Base-by-base conservation (phyloP, 92 coral and sea anemone genomes). In the Actinernus sp. region DNA sequence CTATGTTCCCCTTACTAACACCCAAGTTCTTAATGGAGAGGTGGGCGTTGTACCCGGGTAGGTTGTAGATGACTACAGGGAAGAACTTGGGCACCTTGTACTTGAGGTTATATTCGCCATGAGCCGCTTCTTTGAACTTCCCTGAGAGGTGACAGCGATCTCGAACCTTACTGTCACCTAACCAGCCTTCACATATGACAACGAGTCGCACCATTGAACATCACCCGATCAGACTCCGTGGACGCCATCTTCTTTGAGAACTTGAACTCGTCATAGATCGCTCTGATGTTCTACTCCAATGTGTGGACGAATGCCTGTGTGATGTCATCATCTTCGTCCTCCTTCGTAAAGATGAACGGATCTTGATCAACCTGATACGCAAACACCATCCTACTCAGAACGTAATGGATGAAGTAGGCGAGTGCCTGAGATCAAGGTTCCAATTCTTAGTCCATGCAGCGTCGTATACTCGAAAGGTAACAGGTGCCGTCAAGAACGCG, bases 61-160 rank as follows among this genome's bases (percentile, higher is more conserved):
- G 56, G 23, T 78, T 78, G 65, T 85, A 86, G 37, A 78, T 57
- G 36, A 78, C 29, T 1, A 78, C 86, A 9, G 86, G 91, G 17
- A 49, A 23, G 49, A 85, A 77, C 28, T 64, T 56, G 17, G 91
- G 87, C 2, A 48, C 27, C 31, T 20, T 78, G 29, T 28, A 57
- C 3, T 60, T 20, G 1, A 86, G 26, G 27, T 78, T 85, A 12
- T 82, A 78, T 8, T 0, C 0, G 22, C 64, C 58, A 31, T 78
- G 85, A 6, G 91, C 85, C 0, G 73, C 81, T 0, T 85, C 85
- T 27, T 82, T 30, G 19, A 37, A 77, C 59, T 57, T 64, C 26
- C 85, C 91, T 2, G 91, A 62, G 26, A 70, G 37, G 48, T 84
- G 91, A 17, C 77, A 70, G 49, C 78, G 85, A 25, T 84, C 85